Conservation (phyloP, 2,113 vertebrate genomes). For the Coregonus clupeaformis region DNA sequence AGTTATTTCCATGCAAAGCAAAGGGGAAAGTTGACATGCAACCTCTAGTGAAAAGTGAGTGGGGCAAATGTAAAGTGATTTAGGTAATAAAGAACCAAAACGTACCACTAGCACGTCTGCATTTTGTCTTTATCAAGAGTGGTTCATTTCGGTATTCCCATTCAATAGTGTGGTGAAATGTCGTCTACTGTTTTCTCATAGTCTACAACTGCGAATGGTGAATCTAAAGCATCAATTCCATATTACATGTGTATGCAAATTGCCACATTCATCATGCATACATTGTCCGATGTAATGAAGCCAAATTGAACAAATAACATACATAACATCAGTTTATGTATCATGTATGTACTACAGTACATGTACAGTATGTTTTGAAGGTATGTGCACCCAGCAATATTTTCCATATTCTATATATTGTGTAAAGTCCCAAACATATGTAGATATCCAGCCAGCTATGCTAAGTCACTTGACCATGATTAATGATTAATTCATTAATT, state of each 20-base stretch:
- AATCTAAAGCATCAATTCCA: background rate
- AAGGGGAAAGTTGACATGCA: constrained; percentile 71
- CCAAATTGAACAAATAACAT: background rate
- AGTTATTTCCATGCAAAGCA: constrained; percentile 99
- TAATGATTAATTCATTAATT: too few species aligned
- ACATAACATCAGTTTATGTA: background rate
- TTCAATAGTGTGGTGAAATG: constrained; percentile 43
- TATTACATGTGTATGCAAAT: background rate
- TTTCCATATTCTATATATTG: background rate
- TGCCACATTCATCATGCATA: background rate
- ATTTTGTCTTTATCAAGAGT: constrained; percentile 3
- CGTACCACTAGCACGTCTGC: background rate
- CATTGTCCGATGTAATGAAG: background rate
- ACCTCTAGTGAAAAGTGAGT: constrained; percentile 54
- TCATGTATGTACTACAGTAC: background rate
- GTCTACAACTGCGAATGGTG: background rate
- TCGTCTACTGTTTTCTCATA: background rate
- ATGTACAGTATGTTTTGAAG: background rate
- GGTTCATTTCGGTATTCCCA: constrained; percentile 12
- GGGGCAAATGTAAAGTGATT: constrained; percentile 9
- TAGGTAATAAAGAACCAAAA: too few species aligned
- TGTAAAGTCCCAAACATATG: background rate
- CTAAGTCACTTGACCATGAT: too few species aligned
- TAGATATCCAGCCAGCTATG: too few species aligned
- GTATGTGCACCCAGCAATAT: background rate